These are phyloP conservation scores for Lagenorhynchus albirostris DNA, from an alignment of 2,113 vertebrate species.

Conservation along the genomic window DNA sequence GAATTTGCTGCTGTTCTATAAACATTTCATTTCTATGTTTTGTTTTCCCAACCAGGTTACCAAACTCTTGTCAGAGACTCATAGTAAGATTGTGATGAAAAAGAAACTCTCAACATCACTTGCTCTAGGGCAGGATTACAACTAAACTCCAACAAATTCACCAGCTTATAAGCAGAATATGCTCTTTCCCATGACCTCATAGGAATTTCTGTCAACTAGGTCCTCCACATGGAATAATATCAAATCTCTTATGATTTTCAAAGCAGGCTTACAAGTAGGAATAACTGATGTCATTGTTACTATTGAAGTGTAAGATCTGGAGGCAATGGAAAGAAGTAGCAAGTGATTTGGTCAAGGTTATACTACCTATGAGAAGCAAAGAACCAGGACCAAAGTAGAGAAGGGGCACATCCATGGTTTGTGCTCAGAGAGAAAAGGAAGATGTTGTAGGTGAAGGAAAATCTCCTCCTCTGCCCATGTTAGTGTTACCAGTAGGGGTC, in stretches of 20 bases:
- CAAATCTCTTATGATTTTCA: constrained; percentile 23
- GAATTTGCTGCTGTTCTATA: not conserved
- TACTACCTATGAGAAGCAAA: not conserved
- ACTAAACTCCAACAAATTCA: not conserved
- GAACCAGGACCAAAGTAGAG: not conserved
- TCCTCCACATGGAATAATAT: not conserved
- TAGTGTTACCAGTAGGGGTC: not conserved
- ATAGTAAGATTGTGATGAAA: not conserved
- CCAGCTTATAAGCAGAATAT: not conserved
- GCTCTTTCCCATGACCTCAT: not conserved
- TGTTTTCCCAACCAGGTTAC: not conserved
- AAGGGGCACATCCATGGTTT: not conserved
- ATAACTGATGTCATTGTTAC: not conserved
- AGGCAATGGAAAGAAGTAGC: not conserved
- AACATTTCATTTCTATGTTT: not conserved
- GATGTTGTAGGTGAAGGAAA: not conserved
- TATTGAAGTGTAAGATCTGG: not conserved
- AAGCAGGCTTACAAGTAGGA: not conserved
- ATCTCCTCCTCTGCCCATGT: not conserved
- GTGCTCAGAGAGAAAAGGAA: not conserved
- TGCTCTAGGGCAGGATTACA: not conserved
- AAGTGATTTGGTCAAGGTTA: not conserved
- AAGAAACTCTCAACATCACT: not conserved
- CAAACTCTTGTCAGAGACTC: not conserved
- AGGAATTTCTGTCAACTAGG: not conserved